A percentile compares a stretch with the other conserved stretches of the same genome.
These are phyloP conservation scores for Pediacus dermestoides DNA, from an alignment of 2,888 invertebrate species.

Conservation along the genomic window DNA sequence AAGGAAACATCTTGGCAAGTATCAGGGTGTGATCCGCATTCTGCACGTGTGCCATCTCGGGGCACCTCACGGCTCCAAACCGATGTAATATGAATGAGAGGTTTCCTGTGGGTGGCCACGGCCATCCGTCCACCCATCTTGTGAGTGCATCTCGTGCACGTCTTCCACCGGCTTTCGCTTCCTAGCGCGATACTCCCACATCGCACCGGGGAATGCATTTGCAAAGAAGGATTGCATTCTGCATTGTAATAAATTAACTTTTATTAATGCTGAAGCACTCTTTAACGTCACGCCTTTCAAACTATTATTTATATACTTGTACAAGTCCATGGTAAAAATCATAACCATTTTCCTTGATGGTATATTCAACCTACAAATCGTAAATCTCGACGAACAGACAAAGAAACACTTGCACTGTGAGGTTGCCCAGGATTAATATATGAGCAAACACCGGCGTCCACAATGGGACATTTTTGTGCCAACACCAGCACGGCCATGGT, in stretches of 20 bases:
- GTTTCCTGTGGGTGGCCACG: conserved; percentile 9
- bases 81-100: conserved; percentile 9
- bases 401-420: conserved; percentile 8
- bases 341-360: conserved; percentile 6
- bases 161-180: conserved; percentile 6
- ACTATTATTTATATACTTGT: conserved; percentile 3
- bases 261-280: conserved; percentile 10
- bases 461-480: conserved; percentile 6
- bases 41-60: conserved; percentile 2
- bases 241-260: conserved; percentile 5
- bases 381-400: conserved; percentile 7
- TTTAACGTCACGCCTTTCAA: conserved; percentile 10
- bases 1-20: neutral
- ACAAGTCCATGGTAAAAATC: neutral
- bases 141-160: conserved; percentile 1
- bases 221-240: conserved; percentile 4
- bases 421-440: conserved; percentile 5
- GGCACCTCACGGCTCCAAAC: neutral
- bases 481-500: too few species aligned
- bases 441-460: neutral
- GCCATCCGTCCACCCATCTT: neutral
- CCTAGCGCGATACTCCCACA: neutral
- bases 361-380: conserved; percentile 7
- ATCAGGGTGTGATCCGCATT: conserved; percentile 8
- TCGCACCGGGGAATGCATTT: neutral